Evolutionary conservation across 2,888 invertebrate genomes (phyloP), one percentile per base, ranked within the genome.

Genomic region (Hydropsyche betteni): DNA sequence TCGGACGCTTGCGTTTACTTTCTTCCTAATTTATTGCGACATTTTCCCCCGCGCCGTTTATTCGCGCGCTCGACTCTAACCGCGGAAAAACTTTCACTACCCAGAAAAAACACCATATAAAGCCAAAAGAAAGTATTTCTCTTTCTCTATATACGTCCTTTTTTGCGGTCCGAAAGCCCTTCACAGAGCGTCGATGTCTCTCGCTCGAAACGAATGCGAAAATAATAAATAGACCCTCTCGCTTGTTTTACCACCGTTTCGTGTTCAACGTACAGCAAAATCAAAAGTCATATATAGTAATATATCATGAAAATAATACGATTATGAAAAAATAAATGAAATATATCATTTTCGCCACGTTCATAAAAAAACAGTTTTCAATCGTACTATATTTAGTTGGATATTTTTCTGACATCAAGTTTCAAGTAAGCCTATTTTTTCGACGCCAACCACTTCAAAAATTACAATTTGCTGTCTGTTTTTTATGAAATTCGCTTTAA

Each of bases 381-480:
- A 24, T 24, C 24, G 24, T 24, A 24, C 24, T 24, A 2, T 24
- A 24, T 24, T 2, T 24, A 24, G 24, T 2, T 24, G 24, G 24
- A 24, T 24, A 2, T 24, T 24, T 24, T 24, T 74, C 74, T 68
- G 74, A 44, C 76, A 69, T 74, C 70, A 64, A 71, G 71, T 71
- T 71, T 71, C 36, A 53, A 38, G 68, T 64, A 71, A 71, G 64
- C 71, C 72, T 55, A 75, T 72, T 75, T 72, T 38, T 72, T 72
- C 55, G 12, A 12, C 3, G 38, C 38, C 24, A 16, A 14, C 38
- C 12, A 34, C n/a, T 16, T n/a, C 33, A 24, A 36, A 70, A 75
- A 75, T 75, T 70, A 75, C 69, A 75, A 75, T 75, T 75, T 61
- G 55, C 50, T 24, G 34, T 61, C 70, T 75, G 75, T 75, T 70